Conservation (phyloP, 2,113 vertebrate genomes). For the Seriola aureovittata region DNA sequence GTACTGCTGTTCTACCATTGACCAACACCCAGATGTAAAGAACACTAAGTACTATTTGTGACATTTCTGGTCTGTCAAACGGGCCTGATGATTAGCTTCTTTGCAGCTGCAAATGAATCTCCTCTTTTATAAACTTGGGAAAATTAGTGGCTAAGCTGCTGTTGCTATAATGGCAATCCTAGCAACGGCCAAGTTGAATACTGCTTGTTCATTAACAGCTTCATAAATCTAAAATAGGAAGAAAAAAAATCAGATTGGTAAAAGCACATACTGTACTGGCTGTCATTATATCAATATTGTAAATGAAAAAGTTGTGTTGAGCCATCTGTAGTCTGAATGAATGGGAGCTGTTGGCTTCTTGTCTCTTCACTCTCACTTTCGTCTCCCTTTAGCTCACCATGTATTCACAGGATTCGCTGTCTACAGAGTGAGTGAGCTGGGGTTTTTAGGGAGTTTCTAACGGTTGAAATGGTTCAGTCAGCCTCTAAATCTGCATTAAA, state of each 20-base stretch:
- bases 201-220: neutral
- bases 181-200: neutral
- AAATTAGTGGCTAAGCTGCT: neutral
- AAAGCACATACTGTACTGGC: neutral
- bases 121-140: neutral
- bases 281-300: neutral
- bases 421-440: slow-evolving; percentile 7
- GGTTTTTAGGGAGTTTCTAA: neutral
- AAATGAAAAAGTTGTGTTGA: neutral
- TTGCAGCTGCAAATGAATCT: neutral
- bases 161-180: neutral
- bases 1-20: neutral
- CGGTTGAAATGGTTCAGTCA: slow-evolving; percentile 3
- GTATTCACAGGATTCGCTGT: slow-evolving; percentile 37
- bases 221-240: neutral
- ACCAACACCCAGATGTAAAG: neutral
- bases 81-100: neutral
- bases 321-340: slow-evolving; percentile 3
- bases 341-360: slow-evolving; percentile 17
- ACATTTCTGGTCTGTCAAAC: neutral
- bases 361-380: slow-evolving; percentile 35
- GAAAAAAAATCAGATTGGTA: neutral
- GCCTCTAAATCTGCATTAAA: slow-evolving; percentile 36
- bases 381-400: slow-evolving; percentile 5
- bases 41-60: neutral